phyloP scores from a whole-genome alignment of 2,113 vertebrate species.

The Parus major region DNA sequence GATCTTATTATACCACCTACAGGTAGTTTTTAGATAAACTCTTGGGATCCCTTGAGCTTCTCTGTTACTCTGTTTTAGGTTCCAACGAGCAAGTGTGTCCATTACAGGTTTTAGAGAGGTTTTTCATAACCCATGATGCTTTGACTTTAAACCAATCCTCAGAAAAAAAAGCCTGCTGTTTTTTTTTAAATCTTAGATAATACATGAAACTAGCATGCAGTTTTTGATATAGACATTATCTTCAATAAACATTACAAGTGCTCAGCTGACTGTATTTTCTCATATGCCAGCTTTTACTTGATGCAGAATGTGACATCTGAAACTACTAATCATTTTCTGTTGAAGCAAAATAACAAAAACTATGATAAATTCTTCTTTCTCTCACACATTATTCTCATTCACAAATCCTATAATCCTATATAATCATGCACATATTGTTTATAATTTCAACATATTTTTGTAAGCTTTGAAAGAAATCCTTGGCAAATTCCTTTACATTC shows the following conservation, averaged over 20 bases:
- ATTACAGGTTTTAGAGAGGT: neutral
- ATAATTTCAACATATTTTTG: constrained; percentile 1
- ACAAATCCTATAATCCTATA: constrained; percentile 1
- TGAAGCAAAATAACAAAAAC: neutral
- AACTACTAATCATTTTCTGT: neutral
- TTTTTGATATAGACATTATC: neutral
- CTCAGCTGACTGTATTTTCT: neutral
- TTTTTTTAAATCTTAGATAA: neutral
- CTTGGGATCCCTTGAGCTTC: neutral
- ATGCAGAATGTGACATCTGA: neutral
- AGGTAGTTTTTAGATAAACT: constrained; percentile 50
- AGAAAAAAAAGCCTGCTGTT: neutral
- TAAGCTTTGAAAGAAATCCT: neutral
- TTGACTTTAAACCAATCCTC: neutral
- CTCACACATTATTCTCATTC: neutral
- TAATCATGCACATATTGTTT: neutral
- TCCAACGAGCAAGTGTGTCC: neutral
- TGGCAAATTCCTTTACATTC: neutral
- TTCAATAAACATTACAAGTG: neutral
- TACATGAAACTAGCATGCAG: neutral
- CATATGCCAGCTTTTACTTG: neutral
- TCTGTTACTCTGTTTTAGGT: neutral
- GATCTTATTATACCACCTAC: constrained; percentile 66
- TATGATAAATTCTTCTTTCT: neutral
- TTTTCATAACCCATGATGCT: neutral